Conservation (phyloP, 2,113 vertebrate species). For the Rhinichthys klamathensis region DNA sequence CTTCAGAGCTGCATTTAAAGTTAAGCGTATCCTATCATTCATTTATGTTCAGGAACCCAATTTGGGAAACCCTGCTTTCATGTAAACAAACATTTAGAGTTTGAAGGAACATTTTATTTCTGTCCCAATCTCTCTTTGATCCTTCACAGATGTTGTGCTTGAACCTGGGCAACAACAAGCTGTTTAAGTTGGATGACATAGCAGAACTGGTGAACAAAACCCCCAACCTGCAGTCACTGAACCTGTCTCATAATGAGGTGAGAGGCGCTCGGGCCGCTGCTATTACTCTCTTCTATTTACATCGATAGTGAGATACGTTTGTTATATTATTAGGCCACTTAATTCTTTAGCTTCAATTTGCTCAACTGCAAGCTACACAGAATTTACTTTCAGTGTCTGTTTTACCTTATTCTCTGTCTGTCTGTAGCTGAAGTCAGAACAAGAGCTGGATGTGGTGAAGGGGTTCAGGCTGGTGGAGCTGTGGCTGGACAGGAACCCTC, state of each 20-base stretch:
- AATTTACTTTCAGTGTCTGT: neutral
- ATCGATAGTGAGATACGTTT: neutral
- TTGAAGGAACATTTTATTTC: neutral
- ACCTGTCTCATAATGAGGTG: slow-evolving; percentile 88
- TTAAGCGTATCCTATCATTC: too few relatives aligned
- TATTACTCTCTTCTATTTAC: neutral
- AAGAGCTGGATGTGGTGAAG: slow-evolving; percentile 88
- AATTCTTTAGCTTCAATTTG: neutral
- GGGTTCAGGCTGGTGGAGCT: slow-evolving; percentile 86
- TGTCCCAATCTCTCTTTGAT: neutral
- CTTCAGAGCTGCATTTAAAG: too few relatives aligned
- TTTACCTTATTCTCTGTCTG: neutral
- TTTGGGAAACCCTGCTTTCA: neutral
- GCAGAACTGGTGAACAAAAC: slow-evolving; percentile 78
- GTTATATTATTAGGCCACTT: neutral
- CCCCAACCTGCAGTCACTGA: slow-evolving; percentile 83
- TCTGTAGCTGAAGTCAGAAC: slow-evolving; percentile 82
- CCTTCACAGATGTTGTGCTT: slow-evolving; percentile 77
- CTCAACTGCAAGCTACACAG: neutral
- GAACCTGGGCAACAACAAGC: slow-evolving; percentile 85
- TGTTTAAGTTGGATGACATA: slow-evolving; percentile 83
- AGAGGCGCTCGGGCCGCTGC: neutral
- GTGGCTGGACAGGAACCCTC: slow-evolving; percentile 84
- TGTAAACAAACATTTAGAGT: neutral
- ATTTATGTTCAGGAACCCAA: neutral